phyloP scores from a whole-genome alignment of 2,888 invertebrate species.

The Campoplex capitator region DNA sequence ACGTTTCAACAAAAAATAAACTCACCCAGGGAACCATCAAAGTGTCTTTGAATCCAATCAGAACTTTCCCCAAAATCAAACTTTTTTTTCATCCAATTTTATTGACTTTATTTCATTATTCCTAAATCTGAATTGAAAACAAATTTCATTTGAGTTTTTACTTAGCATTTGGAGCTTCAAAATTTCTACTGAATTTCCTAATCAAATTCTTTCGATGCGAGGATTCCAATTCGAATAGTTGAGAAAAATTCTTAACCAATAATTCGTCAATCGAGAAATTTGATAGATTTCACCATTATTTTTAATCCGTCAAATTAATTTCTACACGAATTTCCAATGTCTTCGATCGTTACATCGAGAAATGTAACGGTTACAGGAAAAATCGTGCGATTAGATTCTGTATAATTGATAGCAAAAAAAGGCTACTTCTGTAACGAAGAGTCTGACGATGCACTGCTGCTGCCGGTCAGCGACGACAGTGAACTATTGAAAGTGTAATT shows the following conservation, averaged over 20 bases:
- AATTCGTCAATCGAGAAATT: not conserved
- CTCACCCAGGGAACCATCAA: conserved; percentile 1
- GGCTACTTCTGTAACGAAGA: conserved; percentile 9
- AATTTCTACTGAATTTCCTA: not conserved
- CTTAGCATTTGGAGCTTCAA: no score
- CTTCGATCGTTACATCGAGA: not conserved
- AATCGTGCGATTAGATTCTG: not conserved
- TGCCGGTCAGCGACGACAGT: not conserved
- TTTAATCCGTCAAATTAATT: not conserved
- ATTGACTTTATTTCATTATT: not conserved
- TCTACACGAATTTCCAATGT: not conserved
- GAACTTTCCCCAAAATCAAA: not conserved
- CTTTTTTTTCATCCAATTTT: not conserved
- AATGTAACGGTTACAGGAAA: not conserved
- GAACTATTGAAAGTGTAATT: conserved; percentile 46
- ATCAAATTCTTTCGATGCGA: not conserved
- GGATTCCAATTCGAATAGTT: no score
- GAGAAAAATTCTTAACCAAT: not conserved
- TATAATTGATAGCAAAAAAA: not conserved
- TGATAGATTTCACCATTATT: not conserved
- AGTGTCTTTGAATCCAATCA: not conserved
- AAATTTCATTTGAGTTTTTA: no score
- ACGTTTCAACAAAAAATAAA: conserved; percentile 31
- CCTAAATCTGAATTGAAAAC: no score
- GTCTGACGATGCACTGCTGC: conserved; percentile 5